Conservation (phyloP, 2,888 invertebrate species). For the Melangyna quadrimaculata region DNA sequence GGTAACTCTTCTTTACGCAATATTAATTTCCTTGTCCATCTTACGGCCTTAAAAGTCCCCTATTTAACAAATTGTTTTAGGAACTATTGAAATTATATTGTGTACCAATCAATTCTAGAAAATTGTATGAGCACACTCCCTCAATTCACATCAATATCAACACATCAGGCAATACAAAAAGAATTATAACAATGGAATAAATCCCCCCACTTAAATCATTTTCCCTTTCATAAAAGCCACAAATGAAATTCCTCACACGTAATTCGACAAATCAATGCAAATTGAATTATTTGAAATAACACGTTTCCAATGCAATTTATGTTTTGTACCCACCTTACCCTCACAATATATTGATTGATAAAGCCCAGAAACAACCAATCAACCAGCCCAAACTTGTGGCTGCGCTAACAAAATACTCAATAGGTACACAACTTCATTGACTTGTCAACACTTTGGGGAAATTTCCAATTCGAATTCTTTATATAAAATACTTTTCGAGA, state of each 20-base stretch:
- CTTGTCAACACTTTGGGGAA: background rate
- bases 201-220: slow-evolving; percentile 13
- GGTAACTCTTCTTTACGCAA: background rate
- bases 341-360: background rate
- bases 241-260: slow-evolving; percentile 5
- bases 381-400: background rate
- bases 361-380: background rate
- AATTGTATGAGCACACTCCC: background rate
- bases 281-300: slow-evolving; percentile 56
- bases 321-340: background rate
- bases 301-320: slow-evolving; percentile 47
- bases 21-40: background rate
- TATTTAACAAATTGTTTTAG: background rate
- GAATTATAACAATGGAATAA: background rate
- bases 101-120: background rate
- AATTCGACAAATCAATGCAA: slow-evolving; percentile 52
- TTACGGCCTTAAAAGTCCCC: background rate
- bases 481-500: background rate
- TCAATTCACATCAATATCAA: background rate
- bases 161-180: background rate
- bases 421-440: background rate
- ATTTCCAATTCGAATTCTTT: slow-evolving; percentile 2
- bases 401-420: background rate
- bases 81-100: slow-evolving; percentile 8
- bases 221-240: background rate